Base-by-base conservation (phyloP, 2,888 invertebrate species). In the Axea sp. region DNA sequence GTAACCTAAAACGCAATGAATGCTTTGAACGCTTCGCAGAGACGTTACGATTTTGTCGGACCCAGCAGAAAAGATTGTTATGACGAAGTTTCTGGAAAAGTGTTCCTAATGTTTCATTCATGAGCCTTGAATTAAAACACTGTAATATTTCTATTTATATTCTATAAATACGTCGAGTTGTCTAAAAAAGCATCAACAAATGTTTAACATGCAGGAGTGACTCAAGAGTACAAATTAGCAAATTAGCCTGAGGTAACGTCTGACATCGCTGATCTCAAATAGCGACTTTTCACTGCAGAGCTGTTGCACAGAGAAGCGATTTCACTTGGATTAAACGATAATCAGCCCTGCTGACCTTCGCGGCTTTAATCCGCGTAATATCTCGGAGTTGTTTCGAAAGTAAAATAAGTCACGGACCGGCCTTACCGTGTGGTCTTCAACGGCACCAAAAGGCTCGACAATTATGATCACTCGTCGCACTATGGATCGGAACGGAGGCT, bases 341-440 rank as follows among this genome's bases (percentile, higher is more conserved):
- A 73, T 73, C 72, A 65, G 72, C 30, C 26, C 11, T 6, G 72
- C 14, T 73, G 72, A 73, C 72, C 72, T 73, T 73, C 72, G 65
- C 72, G 65, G 72, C 45, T 65, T 73, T 53, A 59, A 73, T 73
- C 72, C 72, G 59, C 65, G 65, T 73, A 73, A 73, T 73, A 73
- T 65, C 72, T 65, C 11, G 7, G 9, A 72, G 72, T 59, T 26
- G 51, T 65, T 72, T 72, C 65, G 72, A 72, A 72, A 72, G 72
- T 65, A 53, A 65, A 65, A 72, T 65, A 72, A 65, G 43, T 30
- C 51, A 55, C n/a, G 31, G 51, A 4, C 22, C 49, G 64, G 59
- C 30, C 45, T 65, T 53, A 53, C 43, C 12, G 15, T 28, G 37
- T 14, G 39, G 39, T 28, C 37, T 55, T 30, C 17, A 19, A 19